These are phyloP conservation scores for Agriotes lineatus DNA, from an alignment of 2,888 invertebrate species.

Conservation along the genomic window DNA sequence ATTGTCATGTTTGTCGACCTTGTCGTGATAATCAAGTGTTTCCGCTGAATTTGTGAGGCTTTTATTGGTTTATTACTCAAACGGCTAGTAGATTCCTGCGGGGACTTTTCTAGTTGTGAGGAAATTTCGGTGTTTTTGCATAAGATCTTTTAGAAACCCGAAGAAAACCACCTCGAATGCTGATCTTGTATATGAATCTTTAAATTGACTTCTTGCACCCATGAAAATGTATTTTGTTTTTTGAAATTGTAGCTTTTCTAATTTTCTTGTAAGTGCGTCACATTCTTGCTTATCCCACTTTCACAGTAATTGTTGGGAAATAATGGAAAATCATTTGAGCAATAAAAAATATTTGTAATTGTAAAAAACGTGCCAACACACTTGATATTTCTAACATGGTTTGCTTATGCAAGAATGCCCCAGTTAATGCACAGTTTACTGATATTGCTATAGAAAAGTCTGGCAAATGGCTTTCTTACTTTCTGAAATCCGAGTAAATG, in stretches of 20 bases:
- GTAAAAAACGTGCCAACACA: not conserved
- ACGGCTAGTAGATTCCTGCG: not conserved
- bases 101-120: not conserved
- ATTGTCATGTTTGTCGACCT: conserved; percentile 27
- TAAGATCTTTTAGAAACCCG: not conserved
- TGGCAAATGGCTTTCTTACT: too few species aligned
- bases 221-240: not conserved
- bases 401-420: too few species aligned
- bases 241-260: not conserved
- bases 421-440: too few species aligned
- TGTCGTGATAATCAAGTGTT: conserved; percentile 13
- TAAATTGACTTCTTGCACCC: not conserved
- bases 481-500: too few species aligned
- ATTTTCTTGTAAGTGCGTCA: conserved; percentile 9
- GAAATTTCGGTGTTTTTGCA: not conserved
- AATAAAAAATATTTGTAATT: not conserved
- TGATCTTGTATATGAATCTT: conserved; percentile 3
- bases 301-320: not conserved
- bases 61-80: not conserved
- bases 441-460: too few species aligned
- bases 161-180: not conserved
- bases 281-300: not conserved
- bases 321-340: not conserved
- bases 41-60: not conserved
- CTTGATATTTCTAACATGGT: too few species aligned